Base-by-base conservation (phyloP, 2,113 vertebrate genomes). In the Fregetta grallaria region DNA sequence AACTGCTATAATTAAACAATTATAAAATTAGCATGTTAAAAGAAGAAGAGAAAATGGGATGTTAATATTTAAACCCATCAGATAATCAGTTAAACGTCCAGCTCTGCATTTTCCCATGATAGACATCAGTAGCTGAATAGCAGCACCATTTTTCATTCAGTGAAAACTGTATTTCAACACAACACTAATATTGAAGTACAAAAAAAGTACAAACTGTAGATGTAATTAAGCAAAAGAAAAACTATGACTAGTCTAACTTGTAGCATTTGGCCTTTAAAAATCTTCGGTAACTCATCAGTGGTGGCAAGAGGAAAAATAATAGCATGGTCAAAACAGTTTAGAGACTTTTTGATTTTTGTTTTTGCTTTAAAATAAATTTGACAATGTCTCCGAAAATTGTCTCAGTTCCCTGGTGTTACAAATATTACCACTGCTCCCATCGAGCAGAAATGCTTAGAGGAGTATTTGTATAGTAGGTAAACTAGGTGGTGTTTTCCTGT, bases 371-470 rank as follows among this genome's bases (percentile, higher is more conserved):
- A 86, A 53, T 68, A 56, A n/a, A 15, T 36, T 45, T 42, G 26
- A 68, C 11, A 53, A 5, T 5, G 11, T 42, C 14, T 66, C 42
- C 30, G 21, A 15, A 92, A 79, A 17, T 25, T 30, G 18, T 53
- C 11, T 58, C 29, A 71, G 26, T 42, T 42, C 26, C 12, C 11
- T 0, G 0, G 6, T 25, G 8, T 32, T 73, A 73, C 6, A 62
- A 45, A 29, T 65, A 26, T 22, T 27, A 25, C 7, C n/a, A 10
- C 42, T 76, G 67, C 23, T 86, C 9, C 58, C n/a, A 30, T 32
- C 1, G 6, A 61, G 56, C 34, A 49, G 30, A 55, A 70, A 17
- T 13, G 15, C 44, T 77, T 49, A 15, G 44, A 67, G n/a, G 40
- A 55, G 30, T 49, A 22, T 26, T 76, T 76, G 65, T 25, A 4